Evolutionary conservation across 2,888 invertebrate species (phyloP).

Genomic region (Dicyrtomina minuta): DNA sequence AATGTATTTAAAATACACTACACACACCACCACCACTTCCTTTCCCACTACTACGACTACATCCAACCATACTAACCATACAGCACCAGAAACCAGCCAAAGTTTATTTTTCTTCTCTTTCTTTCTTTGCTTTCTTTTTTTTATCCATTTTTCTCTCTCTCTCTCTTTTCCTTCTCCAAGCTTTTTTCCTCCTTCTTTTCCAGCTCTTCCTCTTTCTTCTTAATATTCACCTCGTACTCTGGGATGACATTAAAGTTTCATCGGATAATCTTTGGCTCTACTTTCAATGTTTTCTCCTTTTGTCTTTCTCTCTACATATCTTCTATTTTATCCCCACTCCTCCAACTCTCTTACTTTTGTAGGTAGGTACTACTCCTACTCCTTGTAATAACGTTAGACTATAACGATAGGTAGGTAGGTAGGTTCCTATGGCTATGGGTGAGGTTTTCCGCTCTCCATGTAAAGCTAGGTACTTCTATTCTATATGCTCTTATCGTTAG

Average conservation of each 20-base stretch:
- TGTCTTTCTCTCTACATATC: slow-evolving; percentile 10
- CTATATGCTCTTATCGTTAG: too few species aligned
- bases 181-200: slow-evolving; percentile 34
- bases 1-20: background rate
- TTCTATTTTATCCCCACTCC: background rate
- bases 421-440: too few species aligned
- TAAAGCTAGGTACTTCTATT: too few species aligned
- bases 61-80: background rate
- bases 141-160: slow-evolving; percentile 33
- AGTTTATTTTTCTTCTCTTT: slow-evolving; percentile 38
- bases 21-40: too few species aligned
- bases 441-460: too few species aligned
- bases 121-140: slow-evolving; percentile 29
- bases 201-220: slow-evolving; percentile 38
- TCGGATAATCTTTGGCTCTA: slow-evolving; percentile 49
- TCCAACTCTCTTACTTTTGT: slow-evolving; percentile 1
- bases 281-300: slow-evolving; percentile 38
- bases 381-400: too few species aligned
- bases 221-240: slow-evolving; percentile 50
- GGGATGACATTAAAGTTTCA: slow-evolving; percentile 51
- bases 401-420: too few species aligned
- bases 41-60: too few species aligned
- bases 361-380: background rate
- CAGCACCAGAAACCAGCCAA: slow-evolving; percentile 28
- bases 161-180: slow-evolving; percentile 30